Conservation (phyloP, 2,888 invertebrate species). For the Melanostoma scalare region DNA sequence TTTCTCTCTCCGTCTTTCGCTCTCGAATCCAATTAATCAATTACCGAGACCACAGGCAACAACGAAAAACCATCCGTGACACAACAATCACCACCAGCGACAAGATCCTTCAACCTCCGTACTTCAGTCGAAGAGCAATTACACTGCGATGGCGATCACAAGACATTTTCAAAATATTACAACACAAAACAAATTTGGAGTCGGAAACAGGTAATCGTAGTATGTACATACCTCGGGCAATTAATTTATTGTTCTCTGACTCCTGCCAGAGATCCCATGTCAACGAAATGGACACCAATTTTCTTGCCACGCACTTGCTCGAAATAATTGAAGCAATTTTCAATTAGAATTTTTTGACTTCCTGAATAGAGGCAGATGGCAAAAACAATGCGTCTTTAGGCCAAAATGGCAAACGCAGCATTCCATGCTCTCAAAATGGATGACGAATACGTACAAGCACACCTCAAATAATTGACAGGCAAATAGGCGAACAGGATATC, state of each 20-base stretch:
- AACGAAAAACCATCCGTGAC: slow-evolving; percentile 48
- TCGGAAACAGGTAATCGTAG: background rate
- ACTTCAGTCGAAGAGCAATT: slow-evolving; percentile 42
- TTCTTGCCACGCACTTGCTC: slow-evolving; percentile 56
- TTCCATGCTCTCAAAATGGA: slow-evolving; percentile 11
- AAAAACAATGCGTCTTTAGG: background rate
- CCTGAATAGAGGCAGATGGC: slow-evolving; percentile 32
- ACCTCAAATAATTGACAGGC: slow-evolving; percentile 61
- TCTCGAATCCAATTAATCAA: slow-evolving; percentile 56
- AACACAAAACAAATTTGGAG: background rate
- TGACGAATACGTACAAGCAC: slow-evolving; percentile 46
- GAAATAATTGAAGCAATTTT: slow-evolving; percentile 66
- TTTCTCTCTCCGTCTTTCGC: no score
- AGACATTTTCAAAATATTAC: slow-evolving; percentile 23
- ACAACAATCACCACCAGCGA: slow-evolving; percentile 14
- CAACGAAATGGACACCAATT: slow-evolving; percentile 26
- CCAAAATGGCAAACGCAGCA: slow-evolving; percentile 20
- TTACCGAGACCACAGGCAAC: slow-evolving; percentile 51
- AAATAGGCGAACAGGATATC: slow-evolving; percentile 30
- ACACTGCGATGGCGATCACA: slow-evolving; percentile 35
- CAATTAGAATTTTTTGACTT: slow-evolving; percentile 42
- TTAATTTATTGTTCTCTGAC: slow-evolving; percentile 28
- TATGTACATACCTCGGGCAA: slow-evolving; percentile 28
- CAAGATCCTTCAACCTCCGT: slow-evolving; percentile 11
- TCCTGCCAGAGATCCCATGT: background rate